Percentiles rank a stretch among this genome's conserved stretches.
These are phyloP conservation scores for Axea sp. DNA, from an alignment of 2,888 invertebrate genomes.

Conservation along the genomic window DNA sequence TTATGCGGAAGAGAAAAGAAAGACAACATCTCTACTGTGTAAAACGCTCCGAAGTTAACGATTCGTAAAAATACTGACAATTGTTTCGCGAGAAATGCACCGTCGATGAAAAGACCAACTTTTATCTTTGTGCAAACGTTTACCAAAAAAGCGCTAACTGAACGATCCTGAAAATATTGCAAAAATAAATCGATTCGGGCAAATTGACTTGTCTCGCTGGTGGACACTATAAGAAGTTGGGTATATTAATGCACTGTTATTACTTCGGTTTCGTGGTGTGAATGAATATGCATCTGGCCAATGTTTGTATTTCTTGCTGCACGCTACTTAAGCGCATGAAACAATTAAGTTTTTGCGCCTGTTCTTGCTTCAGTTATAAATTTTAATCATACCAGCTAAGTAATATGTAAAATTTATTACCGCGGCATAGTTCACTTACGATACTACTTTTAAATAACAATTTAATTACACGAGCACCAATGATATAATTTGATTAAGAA, in stretches of 20 bases:
- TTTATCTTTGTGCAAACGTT: too few species aligned
- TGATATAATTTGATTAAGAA: too few species aligned
- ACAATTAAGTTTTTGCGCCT: constrained; percentile 50
- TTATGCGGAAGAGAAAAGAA: constrained; percentile 51
- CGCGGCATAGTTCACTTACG: background rate
- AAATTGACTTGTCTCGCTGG: constrained; percentile 33
- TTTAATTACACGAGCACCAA: too few species aligned
- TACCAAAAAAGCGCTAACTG: too few species aligned
- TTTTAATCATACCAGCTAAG: constrained; percentile 15
- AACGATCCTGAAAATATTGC: too few species aligned
- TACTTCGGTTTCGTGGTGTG: constrained; percentile 23
- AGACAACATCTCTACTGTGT: constrained; percentile 3
- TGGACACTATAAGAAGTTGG: constrained; percentile 25
- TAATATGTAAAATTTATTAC: constrained; percentile 34
- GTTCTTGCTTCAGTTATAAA: constrained; percentile 14
- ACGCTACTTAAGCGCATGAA: constrained; percentile 34
- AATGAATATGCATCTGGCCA: constrained; percentile 57
- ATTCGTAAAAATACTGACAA: background rate
- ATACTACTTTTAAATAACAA: background rate
- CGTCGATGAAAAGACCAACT: background rate
- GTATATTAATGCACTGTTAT: constrained; percentile 48
- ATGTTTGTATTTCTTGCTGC: constrained; percentile 50
- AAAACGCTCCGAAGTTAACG: constrained; percentile 6
- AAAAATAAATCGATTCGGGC: too few species aligned
- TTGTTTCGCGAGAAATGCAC: background rate